Conservation (phyloP, 2,797 vertebrate genomes). For the Esox lucius region DNA sequence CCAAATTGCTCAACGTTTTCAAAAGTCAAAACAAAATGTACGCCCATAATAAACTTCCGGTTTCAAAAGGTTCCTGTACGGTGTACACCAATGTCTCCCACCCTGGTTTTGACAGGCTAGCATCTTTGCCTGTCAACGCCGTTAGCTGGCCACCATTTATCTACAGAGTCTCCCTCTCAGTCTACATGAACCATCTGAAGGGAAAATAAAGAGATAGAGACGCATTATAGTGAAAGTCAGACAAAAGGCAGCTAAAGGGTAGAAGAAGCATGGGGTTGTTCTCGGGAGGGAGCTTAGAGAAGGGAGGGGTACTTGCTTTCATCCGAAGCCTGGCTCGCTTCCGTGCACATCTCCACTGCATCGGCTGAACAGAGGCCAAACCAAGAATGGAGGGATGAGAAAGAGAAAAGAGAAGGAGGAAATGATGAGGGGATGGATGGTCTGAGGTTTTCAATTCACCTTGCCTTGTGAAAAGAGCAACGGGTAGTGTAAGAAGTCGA, state of each 20-base stretch:
- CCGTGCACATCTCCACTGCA: slow-evolving; percentile 58
- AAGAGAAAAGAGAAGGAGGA: slow-evolving; percentile 24
- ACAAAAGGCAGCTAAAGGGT: slow-evolving; percentile 1
- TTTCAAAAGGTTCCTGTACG: background rate
- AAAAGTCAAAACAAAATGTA: background rate
- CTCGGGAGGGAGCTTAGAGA: background rate
- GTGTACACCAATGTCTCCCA: background rate
- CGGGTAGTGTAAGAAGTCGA: background rate
- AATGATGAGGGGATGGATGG: slow-evolving; percentile 4
- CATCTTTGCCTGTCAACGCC: background rate
- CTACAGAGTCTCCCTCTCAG: background rate
- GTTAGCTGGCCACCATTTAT: background rate
- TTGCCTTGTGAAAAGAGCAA: background rate
- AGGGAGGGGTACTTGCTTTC: slow-evolving; percentile 76
- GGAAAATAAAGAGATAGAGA: background rate
- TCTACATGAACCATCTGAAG: background rate
- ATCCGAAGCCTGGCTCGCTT: slow-evolving; percentile 68
- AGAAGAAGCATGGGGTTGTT: background rate
- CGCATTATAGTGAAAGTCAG: background rate
- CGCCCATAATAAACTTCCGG: background rate
- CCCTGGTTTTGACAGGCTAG: background rate
- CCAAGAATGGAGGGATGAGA: slow-evolving; percentile 29
- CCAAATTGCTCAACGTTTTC: no score
- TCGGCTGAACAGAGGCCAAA: slow-evolving; percentile 64
- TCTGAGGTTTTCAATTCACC: slow-evolving; percentile 1